Conservation (phyloP, 2,888 invertebrate species). For the Monoplex corrugatus region DNA sequence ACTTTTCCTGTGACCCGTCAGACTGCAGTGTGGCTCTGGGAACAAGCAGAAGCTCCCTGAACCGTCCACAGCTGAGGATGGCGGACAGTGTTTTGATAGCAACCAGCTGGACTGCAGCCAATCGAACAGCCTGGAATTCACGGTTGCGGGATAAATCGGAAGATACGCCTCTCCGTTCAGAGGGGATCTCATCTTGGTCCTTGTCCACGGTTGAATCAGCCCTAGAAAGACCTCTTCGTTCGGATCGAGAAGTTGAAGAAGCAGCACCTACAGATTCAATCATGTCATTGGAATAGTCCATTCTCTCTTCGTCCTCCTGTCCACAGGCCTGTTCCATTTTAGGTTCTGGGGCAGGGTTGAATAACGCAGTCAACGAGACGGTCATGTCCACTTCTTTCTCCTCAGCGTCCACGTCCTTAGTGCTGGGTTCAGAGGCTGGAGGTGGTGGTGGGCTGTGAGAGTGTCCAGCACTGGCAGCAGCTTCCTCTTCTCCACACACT, state of each 20-base stretch:
- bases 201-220: not conserved
- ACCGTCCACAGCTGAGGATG: constrained; percentile 83
- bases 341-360: not conserved
- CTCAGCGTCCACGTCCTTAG: not conserved
- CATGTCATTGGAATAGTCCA: not conserved
- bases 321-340: not conserved
- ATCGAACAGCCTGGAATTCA: constrained; percentile 83
- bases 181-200: not conserved
- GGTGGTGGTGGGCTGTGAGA: not conserved
- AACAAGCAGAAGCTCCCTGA: constrained; percentile 84
- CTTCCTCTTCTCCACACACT: constrained; percentile 9
- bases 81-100: constrained; percentile 84
- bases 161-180: not conserved
- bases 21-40: constrained; percentile 78
- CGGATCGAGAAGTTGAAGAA: not conserved
- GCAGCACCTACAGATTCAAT: not conserved
- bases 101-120: constrained; percentile 84
- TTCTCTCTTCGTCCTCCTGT: constrained; percentile 4
- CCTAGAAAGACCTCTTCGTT: not conserved
- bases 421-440: not conserved
- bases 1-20: constrained; percentile 64
- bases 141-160: constrained; percentile 58
- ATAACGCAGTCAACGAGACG: not conserved
- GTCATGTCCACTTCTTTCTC: not conserved
- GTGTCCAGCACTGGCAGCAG: not conserved